Evolutionary conservation across 2,888 invertebrate species (phyloP), one percentile per base, ranked within the genome.

Genomic region (Oligia strigilis): DNA sequence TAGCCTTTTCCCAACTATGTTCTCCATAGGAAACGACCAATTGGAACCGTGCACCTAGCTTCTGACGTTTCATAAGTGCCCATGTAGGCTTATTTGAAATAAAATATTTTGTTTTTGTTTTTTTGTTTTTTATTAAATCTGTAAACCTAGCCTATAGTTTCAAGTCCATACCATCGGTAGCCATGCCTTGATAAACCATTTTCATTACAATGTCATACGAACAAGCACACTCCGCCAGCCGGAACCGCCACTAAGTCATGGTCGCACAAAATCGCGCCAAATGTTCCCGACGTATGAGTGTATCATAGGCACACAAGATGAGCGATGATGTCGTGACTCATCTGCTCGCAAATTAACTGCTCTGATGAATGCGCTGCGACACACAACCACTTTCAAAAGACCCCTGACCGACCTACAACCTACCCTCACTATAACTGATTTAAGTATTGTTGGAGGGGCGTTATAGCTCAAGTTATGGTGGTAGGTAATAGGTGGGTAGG

Each of bases 271-370:
- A 88, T 83, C 83, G 87, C 91, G 81, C 91, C 95, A 94, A 94
- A 93, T 96, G 96, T 92, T 92, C 72, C 84, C 90, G 95, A 96
- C 94, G 92, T 92, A 92, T 89, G 89, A 90, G 92, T 92, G 89
- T 92, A 92, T 91, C 90, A 90, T 91, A 91, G 92, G 90, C 89
- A 91, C 90, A 93, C 93, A 93, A 93, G 94, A 96, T 96, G 96
- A 96, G 95, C 93, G 96, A 96, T 97, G 95, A 92, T 95, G 93
- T 93, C 93, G 93, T 95, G 94, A 95, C 95, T 95, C 95, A 95
- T 96, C 94, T 94, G 95, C 94, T 95, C 93, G 92, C 95, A 96
- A 96, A 96, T 96, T 96, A 96, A 96, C 95, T 96, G 93, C 93
- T 93, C 95, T 96, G 96, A 96, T 95, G 94, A 96, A 96, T 96